Conservation (phyloP, 2,888 invertebrate species). For the Xestia rhomboidea region DNA sequence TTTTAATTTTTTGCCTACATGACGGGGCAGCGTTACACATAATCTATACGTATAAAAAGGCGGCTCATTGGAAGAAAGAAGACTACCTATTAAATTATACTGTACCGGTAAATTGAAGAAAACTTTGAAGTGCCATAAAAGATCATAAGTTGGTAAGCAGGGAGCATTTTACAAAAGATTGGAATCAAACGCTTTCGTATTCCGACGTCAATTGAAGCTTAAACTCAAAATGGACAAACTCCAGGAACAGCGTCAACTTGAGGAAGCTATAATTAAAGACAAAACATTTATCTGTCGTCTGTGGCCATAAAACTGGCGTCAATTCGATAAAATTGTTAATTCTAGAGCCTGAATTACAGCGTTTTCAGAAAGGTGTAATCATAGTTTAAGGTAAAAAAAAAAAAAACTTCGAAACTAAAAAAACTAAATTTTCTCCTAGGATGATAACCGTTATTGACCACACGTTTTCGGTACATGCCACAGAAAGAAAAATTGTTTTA, state of each 20-base stretch:
- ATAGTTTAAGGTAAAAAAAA: too few relatives aligned
- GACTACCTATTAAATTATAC: neutral
- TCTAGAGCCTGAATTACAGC: neutral
- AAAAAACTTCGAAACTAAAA: too few relatives aligned
- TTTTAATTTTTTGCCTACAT: neutral
- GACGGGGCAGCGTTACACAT: too few relatives aligned
- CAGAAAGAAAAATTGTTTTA: neutral
- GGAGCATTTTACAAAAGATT: slow-evolving; percentile 22
- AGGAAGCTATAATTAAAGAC: slow-evolving; percentile 76
- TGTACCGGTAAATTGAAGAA: neutral
- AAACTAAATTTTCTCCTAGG: too few relatives aligned
- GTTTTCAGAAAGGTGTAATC: neutral
- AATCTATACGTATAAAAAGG: neutral
- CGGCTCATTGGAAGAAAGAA: neutral
- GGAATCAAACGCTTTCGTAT: slow-evolving; percentile 53
- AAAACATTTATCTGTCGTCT: slow-evolving; percentile 66
- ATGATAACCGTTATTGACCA: too few relatives aligned
- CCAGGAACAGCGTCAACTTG: slow-evolving; percentile 68
- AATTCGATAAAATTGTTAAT: too few relatives aligned
- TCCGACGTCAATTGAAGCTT: slow-evolving; percentile 62
- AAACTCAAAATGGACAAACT: slow-evolving; percentile 68
- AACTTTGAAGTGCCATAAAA: neutral
- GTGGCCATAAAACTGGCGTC: slow-evolving; percentile 59
- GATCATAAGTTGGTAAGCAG: slow-evolving; percentile 19
- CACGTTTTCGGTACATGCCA: neutral